phyloP scores from a whole-genome alignment of 2,888 invertebrate genomes.

The Lissocephala sabroskyi region DNA sequence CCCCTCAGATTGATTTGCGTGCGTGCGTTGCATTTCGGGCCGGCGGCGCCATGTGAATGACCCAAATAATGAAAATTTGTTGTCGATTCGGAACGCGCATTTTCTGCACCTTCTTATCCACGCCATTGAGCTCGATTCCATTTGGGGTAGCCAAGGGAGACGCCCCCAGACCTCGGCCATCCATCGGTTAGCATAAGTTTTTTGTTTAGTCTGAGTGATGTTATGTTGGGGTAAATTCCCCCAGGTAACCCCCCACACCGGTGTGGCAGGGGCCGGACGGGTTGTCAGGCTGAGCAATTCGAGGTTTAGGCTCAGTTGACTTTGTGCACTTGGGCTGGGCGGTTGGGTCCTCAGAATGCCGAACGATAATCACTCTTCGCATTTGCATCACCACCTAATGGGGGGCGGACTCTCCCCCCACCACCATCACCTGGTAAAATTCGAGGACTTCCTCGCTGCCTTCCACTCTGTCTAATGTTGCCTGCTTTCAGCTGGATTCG shows the following conservation, averaged over 20 bases:
- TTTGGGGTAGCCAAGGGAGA: no score
- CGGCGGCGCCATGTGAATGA: slow-evolving; percentile 69
- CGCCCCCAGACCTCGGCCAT: no score
- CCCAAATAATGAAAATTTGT: slow-evolving; percentile 68
- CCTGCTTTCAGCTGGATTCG: slow-evolving; percentile 44
- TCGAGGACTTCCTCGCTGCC: not conserved
- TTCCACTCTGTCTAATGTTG: not conserved
- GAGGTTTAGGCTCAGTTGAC: slow-evolving; percentile 29
- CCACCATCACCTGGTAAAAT: slow-evolving; percentile 68
- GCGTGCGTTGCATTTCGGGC: slow-evolving; percentile 36
- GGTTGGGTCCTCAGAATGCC: slow-evolving; percentile 46
- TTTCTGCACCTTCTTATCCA: slow-evolving; percentile 2
- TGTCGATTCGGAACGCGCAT: slow-evolving; percentile 24
- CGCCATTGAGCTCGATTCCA: slow-evolving; percentile 45
- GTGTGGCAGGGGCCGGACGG: slow-evolving; percentile 11
- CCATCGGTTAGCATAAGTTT: slow-evolving; percentile 59
- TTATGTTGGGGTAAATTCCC: slow-evolving; percentile 68
- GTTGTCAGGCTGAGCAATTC: slow-evolving; percentile 45
- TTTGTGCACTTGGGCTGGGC: slow-evolving; percentile 20
- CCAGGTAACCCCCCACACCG: slow-evolving; percentile 26
- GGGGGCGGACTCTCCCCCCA: slow-evolving; percentile 65
- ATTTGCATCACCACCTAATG: slow-evolving; percentile 66
- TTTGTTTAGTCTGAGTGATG: slow-evolving; percentile 39
- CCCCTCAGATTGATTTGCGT: slow-evolving; percentile 36
- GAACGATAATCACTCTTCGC: slow-evolving; percentile 53